phyloP scores from a whole-genome alignment of 1,140 invertebrate species.

The Hylyphantes graminicola region DNA sequence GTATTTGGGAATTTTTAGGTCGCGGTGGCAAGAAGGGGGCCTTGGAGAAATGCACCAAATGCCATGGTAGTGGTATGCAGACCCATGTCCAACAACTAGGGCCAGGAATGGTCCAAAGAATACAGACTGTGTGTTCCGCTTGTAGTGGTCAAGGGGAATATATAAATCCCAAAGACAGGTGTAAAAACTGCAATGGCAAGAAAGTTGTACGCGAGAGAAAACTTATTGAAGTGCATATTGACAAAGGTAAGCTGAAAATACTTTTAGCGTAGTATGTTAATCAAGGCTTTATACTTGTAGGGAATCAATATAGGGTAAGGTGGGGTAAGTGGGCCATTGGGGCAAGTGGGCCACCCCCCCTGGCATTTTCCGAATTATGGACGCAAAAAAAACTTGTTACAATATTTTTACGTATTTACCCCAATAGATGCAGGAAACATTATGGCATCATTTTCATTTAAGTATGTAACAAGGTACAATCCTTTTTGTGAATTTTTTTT shows the following conservation, averaged over 20 bases:
- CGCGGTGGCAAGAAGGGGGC: conserved; percentile 94
- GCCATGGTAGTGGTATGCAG: conserved; percentile 91
- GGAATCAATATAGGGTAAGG: too few species aligned
- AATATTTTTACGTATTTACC: too few species aligned
- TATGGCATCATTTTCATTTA: too few species aligned
- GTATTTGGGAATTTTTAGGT: conserved; percentile 65
- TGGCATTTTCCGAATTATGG: too few species aligned
- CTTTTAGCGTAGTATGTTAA: too few species aligned
- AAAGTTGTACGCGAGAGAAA: conserved; percentile 93
- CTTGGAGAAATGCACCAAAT: conserved; percentile 85
- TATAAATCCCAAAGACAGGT: conserved; percentile 82
- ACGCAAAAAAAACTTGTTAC: too few species aligned
- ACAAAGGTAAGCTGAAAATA: conserved; percentile 78
- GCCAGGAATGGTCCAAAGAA: conserved; percentile 96
- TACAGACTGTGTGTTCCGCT: conserved; percentile 88
- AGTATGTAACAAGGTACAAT: too few species aligned
- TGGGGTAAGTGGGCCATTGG: too few species aligned
- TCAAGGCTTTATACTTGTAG: too few species aligned
- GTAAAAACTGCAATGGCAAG: conserved; percentile 90
- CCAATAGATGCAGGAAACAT: too few species aligned
- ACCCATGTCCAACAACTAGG: conserved; percentile 91
- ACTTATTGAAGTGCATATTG: conserved; percentile 96
- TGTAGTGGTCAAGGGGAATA: conserved; percentile 89
- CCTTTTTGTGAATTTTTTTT: too few species aligned
- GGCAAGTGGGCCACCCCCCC: too few species aligned